Evolutionary conservation across 2,797 vertebrate species (phyloP).

Genomic region (Hippopotamyrus pictus): DNA sequence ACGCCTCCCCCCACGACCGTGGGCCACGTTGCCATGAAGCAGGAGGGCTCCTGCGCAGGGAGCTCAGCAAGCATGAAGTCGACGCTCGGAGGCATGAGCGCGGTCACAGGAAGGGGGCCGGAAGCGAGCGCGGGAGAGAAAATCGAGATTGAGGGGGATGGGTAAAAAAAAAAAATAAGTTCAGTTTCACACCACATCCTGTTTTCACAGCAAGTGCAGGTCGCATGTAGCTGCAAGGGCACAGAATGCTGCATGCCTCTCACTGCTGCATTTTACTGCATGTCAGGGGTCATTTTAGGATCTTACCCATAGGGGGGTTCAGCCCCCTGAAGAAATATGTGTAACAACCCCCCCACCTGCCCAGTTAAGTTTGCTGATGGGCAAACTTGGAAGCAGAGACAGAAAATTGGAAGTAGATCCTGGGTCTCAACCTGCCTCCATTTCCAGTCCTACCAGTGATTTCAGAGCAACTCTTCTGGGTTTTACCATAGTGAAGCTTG

Average conservation of each 20-base stretch:
- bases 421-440: neutral
- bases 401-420: neutral
- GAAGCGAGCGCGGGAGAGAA: neutral
- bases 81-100: neutral
- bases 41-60: neutral
- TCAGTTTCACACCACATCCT: slow-evolving; percentile 13
- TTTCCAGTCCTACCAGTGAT: too few relatives aligned
- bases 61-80: neutral
- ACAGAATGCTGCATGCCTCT: neutral
- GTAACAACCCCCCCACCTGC: neutral
- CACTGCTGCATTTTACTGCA: neutral
- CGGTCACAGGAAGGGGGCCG: neutral
- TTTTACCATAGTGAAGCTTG: neutral
- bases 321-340: neutral
- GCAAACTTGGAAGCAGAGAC: neutral
- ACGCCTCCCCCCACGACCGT: neutral
- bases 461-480: neutral
- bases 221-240: neutral
- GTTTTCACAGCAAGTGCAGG: neutral
- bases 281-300: neutral
- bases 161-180: slow-evolving; percentile 5
- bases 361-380: neutral
- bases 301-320: neutral
- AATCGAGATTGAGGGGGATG: neutral
- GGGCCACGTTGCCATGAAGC: neutral